These are phyloP conservation scores for Sebastes alutus DNA, from an alignment of 2,797 vertebrate species.

Conservation along the genomic window DNA sequence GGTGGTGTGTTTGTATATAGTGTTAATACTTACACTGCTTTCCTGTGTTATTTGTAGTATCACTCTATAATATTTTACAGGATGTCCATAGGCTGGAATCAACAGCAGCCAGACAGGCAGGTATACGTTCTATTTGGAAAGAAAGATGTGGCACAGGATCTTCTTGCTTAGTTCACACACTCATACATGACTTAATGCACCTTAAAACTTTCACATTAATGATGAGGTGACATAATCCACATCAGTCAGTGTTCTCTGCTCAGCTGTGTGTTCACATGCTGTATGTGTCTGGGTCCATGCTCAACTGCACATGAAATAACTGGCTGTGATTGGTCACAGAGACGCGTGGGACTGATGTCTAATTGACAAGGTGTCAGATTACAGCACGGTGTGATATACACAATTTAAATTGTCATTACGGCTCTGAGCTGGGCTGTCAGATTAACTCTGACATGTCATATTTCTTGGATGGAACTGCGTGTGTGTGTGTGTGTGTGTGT, in stretches of 20 bases:
- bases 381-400: constrained; percentile 47
- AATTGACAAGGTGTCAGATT: constrained; percentile 69
- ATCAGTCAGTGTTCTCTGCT: background rate
- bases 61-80: no score
- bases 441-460: constrained; percentile 41
- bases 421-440: constrained; percentile 38
- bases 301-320: constrained; percentile 10
- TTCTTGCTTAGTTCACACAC: no score
- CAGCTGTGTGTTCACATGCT: background rate
- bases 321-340: constrained; percentile 1
- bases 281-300: background rate
- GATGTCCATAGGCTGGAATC: no score
- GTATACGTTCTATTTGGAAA: no score
- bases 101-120: no score
- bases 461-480: constrained; percentile 11
- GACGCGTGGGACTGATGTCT: constrained; percentile 40
- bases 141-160: no score
- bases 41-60: no score
- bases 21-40: no score
- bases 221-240: background rate
- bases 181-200: background rate
- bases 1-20: no score
- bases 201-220: background rate
- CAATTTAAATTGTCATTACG: constrained; percentile 62
- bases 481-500: background rate